These are phyloP conservation scores for Ariopsis seemanni DNA, from an alignment of 2,113 vertebrate genomes.

Conservation along the genomic window DNA sequence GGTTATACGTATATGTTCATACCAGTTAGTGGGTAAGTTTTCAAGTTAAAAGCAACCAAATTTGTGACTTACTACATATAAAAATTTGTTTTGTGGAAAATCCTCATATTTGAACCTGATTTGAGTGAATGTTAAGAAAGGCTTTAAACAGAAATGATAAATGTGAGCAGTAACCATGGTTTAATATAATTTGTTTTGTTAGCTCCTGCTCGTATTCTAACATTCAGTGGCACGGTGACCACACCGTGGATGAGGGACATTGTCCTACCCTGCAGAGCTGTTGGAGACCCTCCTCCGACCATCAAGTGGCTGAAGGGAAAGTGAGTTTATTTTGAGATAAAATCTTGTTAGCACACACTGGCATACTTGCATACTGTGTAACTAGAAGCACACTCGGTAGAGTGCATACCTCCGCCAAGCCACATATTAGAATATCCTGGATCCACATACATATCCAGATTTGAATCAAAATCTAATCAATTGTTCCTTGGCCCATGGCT, in stretches of 20 bases:
- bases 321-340: constrained; percentile 68
- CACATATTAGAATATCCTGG: no score
- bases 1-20: not conserved
- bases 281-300: constrained; percentile 90
- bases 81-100: not conserved
- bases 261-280: constrained; percentile 90
- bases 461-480: no score
- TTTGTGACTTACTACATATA: not conserved
- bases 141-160: not conserved
- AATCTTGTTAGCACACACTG: not conserved
- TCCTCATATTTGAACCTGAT: not conserved
- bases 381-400: no score
- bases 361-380: no score
- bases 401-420: no score
- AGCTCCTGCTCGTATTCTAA: constrained; percentile 94
- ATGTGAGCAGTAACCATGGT: constrained; percentile 7
- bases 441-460: no score
- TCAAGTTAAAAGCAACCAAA: not conserved
- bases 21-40: not conserved
- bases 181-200: constrained; percentile 23
- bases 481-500: no score
- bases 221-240: constrained; percentile 94
- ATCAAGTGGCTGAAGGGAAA: constrained; percentile 99
- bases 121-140: not conserved
- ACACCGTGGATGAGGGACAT: constrained; percentile 99